Evolutionary conservation across 2,888 invertebrate species (phyloP).

Genomic region (Ametastegia equiseti): DNA sequence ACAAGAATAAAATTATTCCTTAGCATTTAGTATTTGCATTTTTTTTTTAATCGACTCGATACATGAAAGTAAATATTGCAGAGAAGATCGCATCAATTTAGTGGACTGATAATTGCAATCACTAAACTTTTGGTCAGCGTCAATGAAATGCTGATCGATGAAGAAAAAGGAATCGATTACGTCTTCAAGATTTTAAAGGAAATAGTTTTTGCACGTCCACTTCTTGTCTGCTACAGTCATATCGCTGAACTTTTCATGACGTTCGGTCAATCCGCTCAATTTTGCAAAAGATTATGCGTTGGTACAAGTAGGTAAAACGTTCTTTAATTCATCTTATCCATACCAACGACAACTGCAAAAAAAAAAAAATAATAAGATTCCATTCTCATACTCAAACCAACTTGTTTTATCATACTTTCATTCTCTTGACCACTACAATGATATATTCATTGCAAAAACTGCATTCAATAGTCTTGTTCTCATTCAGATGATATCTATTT

Average conservation of each 20-base stretch:
- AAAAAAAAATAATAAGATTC: not conserved
- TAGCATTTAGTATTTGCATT: not conserved
- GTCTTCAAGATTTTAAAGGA: slow-evolving; percentile 67
- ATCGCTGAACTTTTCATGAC: slow-evolving; percentile 64
- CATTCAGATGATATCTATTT: slow-evolving; percentile 40
- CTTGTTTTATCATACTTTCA: not conserved
- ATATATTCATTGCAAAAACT: slow-evolving; percentile 25
- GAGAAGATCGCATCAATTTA: slow-evolving; percentile 73
- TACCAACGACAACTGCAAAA: not conserved
- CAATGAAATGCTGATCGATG: slow-evolving; percentile 61
- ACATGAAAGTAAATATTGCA: slow-evolving; percentile 55
- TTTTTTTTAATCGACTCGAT: not conserved
- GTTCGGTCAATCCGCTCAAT: slow-evolving; percentile 60
- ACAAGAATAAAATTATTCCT: too few relatives aligned
- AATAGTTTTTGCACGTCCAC: slow-evolving; percentile 69
- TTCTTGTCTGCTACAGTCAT: slow-evolving; percentile 65
- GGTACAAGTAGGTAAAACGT: slow-evolving; percentile 60
- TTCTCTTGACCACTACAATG: not conserved
- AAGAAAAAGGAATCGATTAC: slow-evolving; percentile 66
- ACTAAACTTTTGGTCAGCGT: slow-evolving; percentile 64
- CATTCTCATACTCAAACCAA: not conserved
- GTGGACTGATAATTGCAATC: slow-evolving; percentile 70
- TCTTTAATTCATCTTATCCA: slow-evolving; percentile 45
- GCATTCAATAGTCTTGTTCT: not conserved
- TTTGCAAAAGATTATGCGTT: slow-evolving; percentile 63